phyloP scores from a whole-genome alignment of 2,113 vertebrate species.

The Macquaria australasica region DNA sequence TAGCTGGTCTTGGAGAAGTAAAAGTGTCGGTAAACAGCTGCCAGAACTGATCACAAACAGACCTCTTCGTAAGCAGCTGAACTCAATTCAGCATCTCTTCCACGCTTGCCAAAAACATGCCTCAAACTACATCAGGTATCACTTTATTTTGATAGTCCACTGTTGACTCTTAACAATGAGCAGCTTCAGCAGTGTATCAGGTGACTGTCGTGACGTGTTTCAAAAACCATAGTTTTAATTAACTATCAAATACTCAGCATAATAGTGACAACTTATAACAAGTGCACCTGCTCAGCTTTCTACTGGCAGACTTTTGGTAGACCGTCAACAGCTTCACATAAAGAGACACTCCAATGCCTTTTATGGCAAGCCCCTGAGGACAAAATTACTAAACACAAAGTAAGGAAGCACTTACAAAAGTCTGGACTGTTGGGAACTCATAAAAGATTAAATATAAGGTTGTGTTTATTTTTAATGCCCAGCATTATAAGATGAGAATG shows the following conservation, averaged over 20 bases:
- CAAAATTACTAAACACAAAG: neutral
- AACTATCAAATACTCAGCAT: neutral
- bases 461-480: neutral
- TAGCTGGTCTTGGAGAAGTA: neutral
- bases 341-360: neutral
- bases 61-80: neutral
- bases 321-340: constrained; percentile 6
- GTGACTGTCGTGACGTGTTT: neutral
- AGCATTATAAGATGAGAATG: neutral
- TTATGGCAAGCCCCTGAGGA: neutral
- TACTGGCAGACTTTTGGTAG: neutral
- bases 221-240: neutral
- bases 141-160: constrained; percentile 13
- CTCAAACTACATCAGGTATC: constrained; percentile 15
- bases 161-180: neutral
- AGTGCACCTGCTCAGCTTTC: neutral
- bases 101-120: neutral
- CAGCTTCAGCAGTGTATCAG: neutral
- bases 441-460: neutral
- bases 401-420: neutral
- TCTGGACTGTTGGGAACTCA: neutral
- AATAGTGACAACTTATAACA: neutral
- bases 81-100: neutral
- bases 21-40: neutral
- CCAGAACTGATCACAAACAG: constrained; percentile 41